Percentiles rank a stretch among this genome's conserved stretches.
phyloP scores from a whole-genome alignment of 2,113 vertebrate species.

The Holacanthus passer region DNA sequence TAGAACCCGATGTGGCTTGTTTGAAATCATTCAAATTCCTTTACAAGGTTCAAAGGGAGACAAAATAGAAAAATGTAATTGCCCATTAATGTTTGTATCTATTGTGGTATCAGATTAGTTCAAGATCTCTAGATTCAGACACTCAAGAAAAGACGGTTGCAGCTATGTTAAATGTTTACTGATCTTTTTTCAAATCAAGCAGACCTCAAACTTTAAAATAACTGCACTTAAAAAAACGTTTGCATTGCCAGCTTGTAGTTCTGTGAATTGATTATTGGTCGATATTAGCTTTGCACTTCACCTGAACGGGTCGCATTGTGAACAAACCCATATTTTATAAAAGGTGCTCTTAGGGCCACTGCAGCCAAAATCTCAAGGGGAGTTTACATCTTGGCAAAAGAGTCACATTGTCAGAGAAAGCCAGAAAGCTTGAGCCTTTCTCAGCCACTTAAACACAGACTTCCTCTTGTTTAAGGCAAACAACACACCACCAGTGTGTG shows the following conservation, averaged over 20 bases:
- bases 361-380: neutral
- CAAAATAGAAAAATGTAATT: too few species aligned
- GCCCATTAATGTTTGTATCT: too few species aligned
- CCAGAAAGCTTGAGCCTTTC: constrained; percentile 23
- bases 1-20: neutral
- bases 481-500: constrained; percentile 42
- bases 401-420: constrained; percentile 10
- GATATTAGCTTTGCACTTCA: neutral
- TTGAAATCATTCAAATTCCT: neutral
- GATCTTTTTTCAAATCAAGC: too few species aligned
- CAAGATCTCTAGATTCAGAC: too few species aligned
- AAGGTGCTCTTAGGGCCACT: neutral
- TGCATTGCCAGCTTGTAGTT: too few species aligned
- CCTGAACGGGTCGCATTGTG: neutral
- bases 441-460: constrained; percentile 31
- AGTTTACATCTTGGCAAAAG: constrained; percentile 5
- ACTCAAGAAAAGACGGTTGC: too few species aligned
- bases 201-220: too few species aligned
- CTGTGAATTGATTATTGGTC: neutral
- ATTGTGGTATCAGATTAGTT: too few species aligned
- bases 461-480: constrained; percentile 15
- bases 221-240: too few species aligned
- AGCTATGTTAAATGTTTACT: too few species aligned
- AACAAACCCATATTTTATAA: neutral
- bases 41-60: neutral